These are phyloP conservation scores for Phrynocephalus guinanensis DNA, from an alignment of 2,797 vertebrate species.

Conservation along the genomic window DNA sequence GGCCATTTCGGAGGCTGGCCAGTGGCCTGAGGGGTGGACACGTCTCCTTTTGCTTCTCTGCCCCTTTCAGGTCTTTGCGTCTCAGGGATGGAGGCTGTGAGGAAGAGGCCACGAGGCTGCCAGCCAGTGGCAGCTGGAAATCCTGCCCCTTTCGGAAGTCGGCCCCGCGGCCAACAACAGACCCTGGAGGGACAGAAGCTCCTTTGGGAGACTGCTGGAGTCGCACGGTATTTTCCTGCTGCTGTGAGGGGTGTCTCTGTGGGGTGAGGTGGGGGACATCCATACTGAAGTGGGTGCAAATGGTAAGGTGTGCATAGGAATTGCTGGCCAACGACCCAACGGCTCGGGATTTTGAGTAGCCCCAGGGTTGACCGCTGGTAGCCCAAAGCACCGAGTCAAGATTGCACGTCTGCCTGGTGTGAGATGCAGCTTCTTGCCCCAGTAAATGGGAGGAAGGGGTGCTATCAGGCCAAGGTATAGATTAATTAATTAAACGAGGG, in stretches of 20 bases:
- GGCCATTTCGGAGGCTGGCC: background rate
- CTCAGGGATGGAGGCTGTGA: constrained; percentile 8
- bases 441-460: background rate
- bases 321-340: too few relatives aligned
- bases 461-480: too few relatives aligned
- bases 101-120: constrained; percentile 13
- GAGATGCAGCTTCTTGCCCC: background rate
- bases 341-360: too few relatives aligned
- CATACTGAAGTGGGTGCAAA: too few relatives aligned
- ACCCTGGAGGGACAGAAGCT: background rate
- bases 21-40: background rate
- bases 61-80: constrained; percentile 32
- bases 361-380: too few relatives aligned
- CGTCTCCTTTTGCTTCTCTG: too few relatives aligned
- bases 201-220: background rate
- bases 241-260: background rate
- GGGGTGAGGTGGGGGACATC: background rate
- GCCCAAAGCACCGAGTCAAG: too few relatives aligned
- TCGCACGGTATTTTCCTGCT: constrained; percentile 34
- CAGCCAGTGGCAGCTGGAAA: background rate
- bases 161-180: background rate
- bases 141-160: constrained; percentile 8
- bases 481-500: background rate
- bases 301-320: too few relatives aligned
- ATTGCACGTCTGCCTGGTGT: too few relatives aligned